These are phyloP conservation scores for Calycopis cecrops DNA, from an alignment of 1,140 invertebrate genomes.

Conservation along the genomic window DNA sequence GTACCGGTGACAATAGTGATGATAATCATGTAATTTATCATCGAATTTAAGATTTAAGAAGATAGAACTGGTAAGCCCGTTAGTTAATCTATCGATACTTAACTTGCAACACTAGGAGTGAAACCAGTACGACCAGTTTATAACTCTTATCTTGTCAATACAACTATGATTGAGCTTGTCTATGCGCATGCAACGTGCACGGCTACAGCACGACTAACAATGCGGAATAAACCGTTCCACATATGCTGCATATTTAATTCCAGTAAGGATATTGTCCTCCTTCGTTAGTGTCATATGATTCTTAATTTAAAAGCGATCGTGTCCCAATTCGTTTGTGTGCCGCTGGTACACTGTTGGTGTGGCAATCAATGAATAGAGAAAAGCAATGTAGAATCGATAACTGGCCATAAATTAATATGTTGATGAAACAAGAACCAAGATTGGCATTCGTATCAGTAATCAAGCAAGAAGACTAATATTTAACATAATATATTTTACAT, in stretches of 20 bases:
- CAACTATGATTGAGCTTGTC: conserved; percentile 28
- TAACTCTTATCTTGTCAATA: conserved; percentile 32
- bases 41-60: not conserved
- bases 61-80: not conserved
- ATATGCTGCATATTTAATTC: conserved; percentile 26
- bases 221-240: conserved; percentile 26
- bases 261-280: conserved; percentile 23
- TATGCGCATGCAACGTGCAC: conserved; percentile 24
- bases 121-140: conserved; percentile 38
- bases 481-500: too few species aligned
- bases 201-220: not conserved
- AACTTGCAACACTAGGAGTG: not conserved
- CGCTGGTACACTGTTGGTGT: too few species aligned
- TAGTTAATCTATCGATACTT: not conserved
- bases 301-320: conserved; percentile 1
- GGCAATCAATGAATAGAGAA: conserved; percentile 3
- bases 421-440: too few species aligned
- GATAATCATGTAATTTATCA: not conserved
- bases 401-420: too few species aligned
- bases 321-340: too few species aligned
- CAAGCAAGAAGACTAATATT: too few species aligned
- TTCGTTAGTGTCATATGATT: not conserved
- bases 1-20: too few species aligned
- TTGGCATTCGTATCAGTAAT: too few species aligned
- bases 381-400: not conserved